phyloP scores from a whole-genome alignment of 2,113 vertebrate species.

The Scolopax mira region DNA sequence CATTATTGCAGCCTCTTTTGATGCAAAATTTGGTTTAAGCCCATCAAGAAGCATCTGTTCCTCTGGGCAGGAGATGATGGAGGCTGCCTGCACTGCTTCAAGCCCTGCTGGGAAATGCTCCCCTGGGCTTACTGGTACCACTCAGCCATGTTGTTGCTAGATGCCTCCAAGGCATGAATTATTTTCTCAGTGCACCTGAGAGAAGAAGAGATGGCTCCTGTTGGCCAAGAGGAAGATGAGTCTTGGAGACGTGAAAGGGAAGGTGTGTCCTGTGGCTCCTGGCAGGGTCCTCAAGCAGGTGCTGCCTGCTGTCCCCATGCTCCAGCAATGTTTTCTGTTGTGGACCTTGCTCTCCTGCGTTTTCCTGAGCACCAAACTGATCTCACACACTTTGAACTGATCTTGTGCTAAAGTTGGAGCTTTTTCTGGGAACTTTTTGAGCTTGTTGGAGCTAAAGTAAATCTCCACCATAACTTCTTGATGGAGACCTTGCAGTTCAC shows the following conservation, averaged over 20 bases:
- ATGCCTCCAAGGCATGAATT: neutral
- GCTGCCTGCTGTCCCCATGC: neutral
- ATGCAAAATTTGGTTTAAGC: neutral
- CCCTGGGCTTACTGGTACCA: neutral
- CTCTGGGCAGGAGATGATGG: neutral
- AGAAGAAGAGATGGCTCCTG: neutral
- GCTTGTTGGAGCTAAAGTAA: neutral
- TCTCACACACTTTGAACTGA: neutral
- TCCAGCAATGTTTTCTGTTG: neutral
- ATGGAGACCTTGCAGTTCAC: accelerated
- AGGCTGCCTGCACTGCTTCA: neutral
- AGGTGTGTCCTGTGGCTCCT: neutral
- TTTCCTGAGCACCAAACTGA: neutral
- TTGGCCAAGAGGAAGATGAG: neutral
- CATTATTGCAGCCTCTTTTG: accelerated
- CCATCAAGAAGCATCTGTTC: neutral
- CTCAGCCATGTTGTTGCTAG: neutral
- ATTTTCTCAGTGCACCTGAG: neutral
- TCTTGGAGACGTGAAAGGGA: neutral
- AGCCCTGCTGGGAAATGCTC: neutral
- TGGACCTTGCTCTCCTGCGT: neutral
- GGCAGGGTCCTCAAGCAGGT: neutral
- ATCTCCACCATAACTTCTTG: neutral
- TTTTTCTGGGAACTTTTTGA: neutral
- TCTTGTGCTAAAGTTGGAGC: neutral